Evolutionary conservation across 2,888 invertebrate species (phyloP).

Genomic region (Onchidella celtica): DNA sequence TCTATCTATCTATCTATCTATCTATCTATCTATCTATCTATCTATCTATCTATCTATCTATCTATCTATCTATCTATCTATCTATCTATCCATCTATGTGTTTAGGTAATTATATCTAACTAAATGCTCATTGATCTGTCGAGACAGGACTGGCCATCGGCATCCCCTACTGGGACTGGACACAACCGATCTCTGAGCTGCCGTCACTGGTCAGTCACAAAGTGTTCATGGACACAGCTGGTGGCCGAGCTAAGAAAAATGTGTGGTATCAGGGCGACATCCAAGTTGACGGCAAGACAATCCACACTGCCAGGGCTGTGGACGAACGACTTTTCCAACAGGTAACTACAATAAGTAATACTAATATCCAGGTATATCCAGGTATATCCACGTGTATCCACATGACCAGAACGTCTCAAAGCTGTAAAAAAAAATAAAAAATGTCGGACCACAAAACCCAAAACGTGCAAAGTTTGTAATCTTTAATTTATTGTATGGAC

Average conservation of each 20-base stretch:
- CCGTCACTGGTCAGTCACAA: constrained; percentile 49
- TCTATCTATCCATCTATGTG: no score
- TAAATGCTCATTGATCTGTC: no score
- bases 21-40: constrained; percentile 1
- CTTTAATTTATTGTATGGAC: no score
- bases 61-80: no score
- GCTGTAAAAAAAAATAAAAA: no score
- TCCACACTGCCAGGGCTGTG: constrained; percentile 55
- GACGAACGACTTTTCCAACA: constrained; percentile 53
- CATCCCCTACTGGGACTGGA: constrained; percentile 60
- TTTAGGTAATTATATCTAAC: no score
- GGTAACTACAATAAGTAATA: no score
- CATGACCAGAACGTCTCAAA: no score
- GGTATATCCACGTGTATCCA: no score
- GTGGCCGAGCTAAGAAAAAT: constrained; percentile 51
- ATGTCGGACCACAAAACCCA: no score
- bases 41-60: constrained; percentile 1
- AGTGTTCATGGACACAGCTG: constrained; percentile 38
- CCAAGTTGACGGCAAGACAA: constrained; percentile 16
- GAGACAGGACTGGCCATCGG: constrained; percentile 36
- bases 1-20: constrained; percentile 1
- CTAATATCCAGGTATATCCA: no score
- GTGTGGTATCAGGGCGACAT: constrained; percentile 55
- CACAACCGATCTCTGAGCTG: constrained; percentile 44
- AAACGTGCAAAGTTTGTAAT: no score